Conservation (phyloP, 2,797 vertebrate species). For the Poliocrania exsul region DNA sequence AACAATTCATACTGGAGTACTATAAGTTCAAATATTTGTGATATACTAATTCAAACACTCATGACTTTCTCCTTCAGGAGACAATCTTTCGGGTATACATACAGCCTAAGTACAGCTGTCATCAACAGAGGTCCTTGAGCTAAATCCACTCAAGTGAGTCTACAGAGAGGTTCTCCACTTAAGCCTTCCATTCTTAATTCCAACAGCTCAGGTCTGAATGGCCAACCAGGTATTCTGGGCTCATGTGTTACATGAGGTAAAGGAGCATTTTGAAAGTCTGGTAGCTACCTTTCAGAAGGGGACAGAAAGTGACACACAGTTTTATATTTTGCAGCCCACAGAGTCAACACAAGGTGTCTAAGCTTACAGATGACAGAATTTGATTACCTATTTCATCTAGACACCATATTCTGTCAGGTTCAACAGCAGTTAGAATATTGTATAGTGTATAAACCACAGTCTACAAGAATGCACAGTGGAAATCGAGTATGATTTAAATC, state of each 20-base stretch:
- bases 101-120: rapidly evolving
- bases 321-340: neutral
- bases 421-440: neutral
- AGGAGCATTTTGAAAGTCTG: neutral
- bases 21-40: neutral
- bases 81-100: neutral
- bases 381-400: neutral
- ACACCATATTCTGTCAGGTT: neutral
- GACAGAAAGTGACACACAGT: neutral
- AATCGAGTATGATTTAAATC: neutral
- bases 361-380: neutral
- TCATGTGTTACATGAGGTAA: neutral
- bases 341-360: neutral
- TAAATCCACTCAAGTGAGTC: neutral
- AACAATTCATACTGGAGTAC: neutral
- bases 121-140: neutral
- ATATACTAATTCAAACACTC: neutral
- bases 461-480: neutral
- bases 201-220: neutral
- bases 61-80: neutral
- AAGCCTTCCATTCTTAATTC: neutral
- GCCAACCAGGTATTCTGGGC: neutral
- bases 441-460: neutral
- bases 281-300: neutral
- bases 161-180: neutral